Evolutionary conservation across 2,113 vertebrate species (phyloP).

Genomic region (Regulus satrapa): DNA sequence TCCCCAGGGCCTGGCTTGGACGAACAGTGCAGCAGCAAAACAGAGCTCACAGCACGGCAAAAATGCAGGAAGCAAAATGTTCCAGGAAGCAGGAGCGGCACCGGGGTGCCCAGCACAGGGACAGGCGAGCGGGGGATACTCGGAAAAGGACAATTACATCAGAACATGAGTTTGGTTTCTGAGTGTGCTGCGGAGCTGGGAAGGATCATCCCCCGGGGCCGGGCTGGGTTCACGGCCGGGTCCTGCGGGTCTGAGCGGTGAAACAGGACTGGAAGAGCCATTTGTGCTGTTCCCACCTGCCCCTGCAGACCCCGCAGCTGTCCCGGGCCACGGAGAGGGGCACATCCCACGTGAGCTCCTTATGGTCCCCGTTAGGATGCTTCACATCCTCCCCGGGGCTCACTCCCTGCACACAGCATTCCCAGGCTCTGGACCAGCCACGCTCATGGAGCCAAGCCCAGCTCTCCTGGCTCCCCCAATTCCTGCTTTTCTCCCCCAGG

Average conservation of each 20-base stretch:
- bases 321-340: accelerated
- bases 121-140: background rate
- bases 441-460: accelerated
- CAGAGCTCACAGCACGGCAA: background rate
- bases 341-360: background rate
- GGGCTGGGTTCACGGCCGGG: background rate
- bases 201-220: background rate
- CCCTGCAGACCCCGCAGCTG: accelerated
- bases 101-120: background rate
- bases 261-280: background rate
- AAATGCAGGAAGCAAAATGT: conserved; percentile 24
- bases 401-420: background rate
- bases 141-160: background rate
- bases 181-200: background rate
- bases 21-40: conserved; percentile 8
- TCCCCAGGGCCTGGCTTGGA: conserved; percentile 40
- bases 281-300: background rate
- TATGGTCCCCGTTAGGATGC: accelerated
- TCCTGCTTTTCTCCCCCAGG: background rate
- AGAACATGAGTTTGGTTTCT: background rate
- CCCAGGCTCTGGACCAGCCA: background rate
- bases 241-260: accelerated
- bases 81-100: background rate
- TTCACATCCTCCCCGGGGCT: background rate
- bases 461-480: background rate